Percentiles rank a stretch among this genome's conserved stretches.
phyloP scores from a whole-genome alignment of 2,113 vertebrate species.

The Penelope pileata region DNA sequence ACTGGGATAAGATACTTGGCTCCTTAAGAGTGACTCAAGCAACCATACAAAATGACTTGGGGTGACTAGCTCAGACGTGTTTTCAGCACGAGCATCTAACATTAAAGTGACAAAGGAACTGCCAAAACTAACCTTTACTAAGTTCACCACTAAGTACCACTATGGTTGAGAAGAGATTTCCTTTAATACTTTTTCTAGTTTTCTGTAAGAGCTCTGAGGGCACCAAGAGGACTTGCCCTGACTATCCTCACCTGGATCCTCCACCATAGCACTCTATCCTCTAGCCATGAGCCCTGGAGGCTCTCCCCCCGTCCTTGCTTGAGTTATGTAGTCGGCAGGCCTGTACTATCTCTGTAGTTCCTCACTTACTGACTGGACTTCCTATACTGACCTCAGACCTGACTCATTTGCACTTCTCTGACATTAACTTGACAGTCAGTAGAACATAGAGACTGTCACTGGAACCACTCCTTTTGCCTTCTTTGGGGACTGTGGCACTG shows the following conservation, averaged over 20 bases:
- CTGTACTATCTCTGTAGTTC: neutral
- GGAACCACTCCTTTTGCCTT: neutral
- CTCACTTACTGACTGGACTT: neutral
- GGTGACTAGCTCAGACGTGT: neutral
- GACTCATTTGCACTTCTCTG: neutral
- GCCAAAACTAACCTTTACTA: neutral
- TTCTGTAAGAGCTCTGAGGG: neutral
- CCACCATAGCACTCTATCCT: neutral
- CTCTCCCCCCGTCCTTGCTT: neutral
- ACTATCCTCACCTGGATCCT: neutral
- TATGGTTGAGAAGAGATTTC: neutral
- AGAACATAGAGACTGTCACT: neutral
- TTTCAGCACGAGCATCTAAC: neutral
- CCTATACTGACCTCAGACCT: neutral
- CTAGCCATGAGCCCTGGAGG: neutral
- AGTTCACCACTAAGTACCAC: neutral
- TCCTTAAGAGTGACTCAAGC: neutral
- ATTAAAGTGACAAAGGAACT: neutral
- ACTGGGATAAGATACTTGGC: neutral
- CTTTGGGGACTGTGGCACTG: neutral
- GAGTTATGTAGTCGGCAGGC: neutral
- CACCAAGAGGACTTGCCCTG: neutral
- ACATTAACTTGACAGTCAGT: neutral
- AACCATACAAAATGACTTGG: neutral
- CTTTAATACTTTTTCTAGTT: neutral